Conservation (phyloP, 2,888 invertebrate species). For the Andrena haemorrhoa region DNA sequence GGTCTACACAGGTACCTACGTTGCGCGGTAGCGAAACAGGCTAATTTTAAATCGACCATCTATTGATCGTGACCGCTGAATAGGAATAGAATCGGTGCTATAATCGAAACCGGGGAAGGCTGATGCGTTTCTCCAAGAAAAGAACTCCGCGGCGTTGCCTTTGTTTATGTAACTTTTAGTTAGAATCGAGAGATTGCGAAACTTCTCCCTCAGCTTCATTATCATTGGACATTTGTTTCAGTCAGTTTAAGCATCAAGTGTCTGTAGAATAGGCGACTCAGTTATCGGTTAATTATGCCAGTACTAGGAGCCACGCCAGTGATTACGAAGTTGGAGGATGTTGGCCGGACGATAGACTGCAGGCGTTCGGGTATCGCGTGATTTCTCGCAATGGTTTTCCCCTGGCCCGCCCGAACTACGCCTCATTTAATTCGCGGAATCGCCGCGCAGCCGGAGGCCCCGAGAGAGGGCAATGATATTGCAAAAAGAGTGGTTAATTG, state of each 20-base stretch:
- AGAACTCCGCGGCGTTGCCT: background rate
- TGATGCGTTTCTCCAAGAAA: slow-evolving; percentile 7
- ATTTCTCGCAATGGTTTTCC: slow-evolving; percentile 23
- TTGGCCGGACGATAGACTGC: background rate
- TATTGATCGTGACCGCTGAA: slow-evolving; percentile 30
- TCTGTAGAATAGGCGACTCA: no score
- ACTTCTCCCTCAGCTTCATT: no score
- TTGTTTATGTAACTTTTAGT: background rate
- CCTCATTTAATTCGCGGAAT: slow-evolving; percentile 46
- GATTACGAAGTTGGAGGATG: background rate
- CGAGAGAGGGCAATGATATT: slow-evolving; percentile 47
- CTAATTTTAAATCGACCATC: slow-evolving; percentile 47
- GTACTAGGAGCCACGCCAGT: no score
- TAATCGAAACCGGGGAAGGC: slow-evolving; percentile 39
- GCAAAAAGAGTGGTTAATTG: slow-evolving; percentile 67
- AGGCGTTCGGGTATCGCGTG: background rate
- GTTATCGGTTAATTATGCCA: no score
- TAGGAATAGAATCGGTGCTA: slow-evolving; percentile 20
- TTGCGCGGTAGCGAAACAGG: background rate
- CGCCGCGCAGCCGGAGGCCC: background rate
- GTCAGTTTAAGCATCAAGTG: no score
- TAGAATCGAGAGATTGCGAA: no score
- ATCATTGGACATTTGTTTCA: no score
- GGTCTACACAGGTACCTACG: background rate
- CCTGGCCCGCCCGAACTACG: slow-evolving; percentile 41